Percentiles rank a stretch among this genome's conserved stretches.
Evolutionary conservation across 2,888 invertebrate genomes (phyloP).

Genomic region (Euproctis similis): DNA sequence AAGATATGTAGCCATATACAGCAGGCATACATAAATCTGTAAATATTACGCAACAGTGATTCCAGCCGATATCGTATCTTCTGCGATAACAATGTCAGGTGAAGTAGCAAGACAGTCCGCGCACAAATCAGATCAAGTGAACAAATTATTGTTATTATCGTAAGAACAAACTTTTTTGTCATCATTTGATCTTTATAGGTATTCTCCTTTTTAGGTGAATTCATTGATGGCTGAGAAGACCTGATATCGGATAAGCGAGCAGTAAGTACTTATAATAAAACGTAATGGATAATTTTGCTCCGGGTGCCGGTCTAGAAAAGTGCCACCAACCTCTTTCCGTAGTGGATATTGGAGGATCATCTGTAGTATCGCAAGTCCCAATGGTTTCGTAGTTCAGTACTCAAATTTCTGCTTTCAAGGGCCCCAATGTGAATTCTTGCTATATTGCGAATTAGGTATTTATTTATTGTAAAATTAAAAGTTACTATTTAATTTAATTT

Average conservation of each 20-base stretch:
- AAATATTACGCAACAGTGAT: too few relatives aligned
- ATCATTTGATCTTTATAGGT: conserved; percentile 47
- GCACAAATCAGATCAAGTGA: conserved; percentile 27
- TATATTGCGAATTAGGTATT: too few relatives aligned
- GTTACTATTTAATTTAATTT: conserved; percentile 6
- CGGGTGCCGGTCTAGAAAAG: conserved; percentile 9
- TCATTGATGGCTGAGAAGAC: conserved; percentile 41
- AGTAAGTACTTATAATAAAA: conserved; percentile 18
- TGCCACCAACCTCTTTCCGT: neutral
- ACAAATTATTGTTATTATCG: conserved; percentile 24
- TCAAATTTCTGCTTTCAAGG: too few relatives aligned
- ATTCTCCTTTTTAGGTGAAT: conserved; percentile 47
- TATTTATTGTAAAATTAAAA: conserved; percentile 2
- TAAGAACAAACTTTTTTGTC: conserved; percentile 44
- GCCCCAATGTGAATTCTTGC: too few relatives aligned
- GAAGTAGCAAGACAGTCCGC: conserved; percentile 31
- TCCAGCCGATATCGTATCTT: conserved; percentile 23
- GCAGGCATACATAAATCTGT: too few relatives aligned
- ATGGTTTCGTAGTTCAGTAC: too few relatives aligned
- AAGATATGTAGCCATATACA: too few relatives aligned
- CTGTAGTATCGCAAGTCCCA: too few relatives aligned
- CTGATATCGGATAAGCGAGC: conserved; percentile 12
- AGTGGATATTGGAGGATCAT: too few relatives aligned
- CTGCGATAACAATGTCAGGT: conserved; percentile 47
- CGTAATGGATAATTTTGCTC: conserved; percentile 11